A percentile compares a stretch with the other conserved stretches of the same genome.
phyloP scores from a whole-genome alignment of 1,140 invertebrate genomes.

The Andrena cerasifolii region DNA sequence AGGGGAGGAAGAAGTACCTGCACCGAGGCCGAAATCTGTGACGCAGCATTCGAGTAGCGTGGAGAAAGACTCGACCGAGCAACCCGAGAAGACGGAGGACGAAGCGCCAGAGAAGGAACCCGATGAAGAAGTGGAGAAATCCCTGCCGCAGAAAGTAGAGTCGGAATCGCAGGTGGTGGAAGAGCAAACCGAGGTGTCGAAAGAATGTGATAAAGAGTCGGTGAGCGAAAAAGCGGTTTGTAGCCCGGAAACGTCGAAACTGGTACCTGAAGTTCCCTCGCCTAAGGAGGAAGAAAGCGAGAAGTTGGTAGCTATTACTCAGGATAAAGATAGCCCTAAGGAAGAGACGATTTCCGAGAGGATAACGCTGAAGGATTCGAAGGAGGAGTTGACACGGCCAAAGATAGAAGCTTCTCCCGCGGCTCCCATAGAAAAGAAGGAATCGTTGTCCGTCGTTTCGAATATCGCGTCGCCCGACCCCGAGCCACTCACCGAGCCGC shows the following conservation, averaged over 20 bases:
- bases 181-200: constrained; percentile 29
- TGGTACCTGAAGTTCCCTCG: constrained; percentile 59
- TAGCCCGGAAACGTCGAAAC: constrained; percentile 60
- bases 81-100: constrained; percentile 24
- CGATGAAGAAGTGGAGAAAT: constrained; percentile 25
- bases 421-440: constrained; percentile 56
- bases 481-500: constrained; percentile 64
- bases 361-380: constrained; percentile 39
- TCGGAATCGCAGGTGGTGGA: constrained; percentile 2
- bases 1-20: constrained; percentile 73
- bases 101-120: constrained; percentile 10
- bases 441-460: constrained; percentile 28
- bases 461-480: constrained; percentile 41
- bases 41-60: constrained; percentile 18
- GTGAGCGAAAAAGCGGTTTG: constrained; percentile 46
- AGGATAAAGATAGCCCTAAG: constrained; percentile 44
- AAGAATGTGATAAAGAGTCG: constrained; percentile 52
- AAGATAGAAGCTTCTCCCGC: constrained; percentile 52
- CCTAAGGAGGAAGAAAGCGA: constrained; percentile 56
- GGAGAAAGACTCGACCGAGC: constrained; percentile 39
- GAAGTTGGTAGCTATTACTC: constrained; percentile 37
- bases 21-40: constrained; percentile 65
- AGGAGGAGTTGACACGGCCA: constrained; percentile 55
- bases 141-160: constrained; percentile 21
- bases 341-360: constrained; percentile 51